phyloP scores from a whole-genome alignment of 2,797 vertebrate genomes.

The Carcharodon carcharias region DNA sequence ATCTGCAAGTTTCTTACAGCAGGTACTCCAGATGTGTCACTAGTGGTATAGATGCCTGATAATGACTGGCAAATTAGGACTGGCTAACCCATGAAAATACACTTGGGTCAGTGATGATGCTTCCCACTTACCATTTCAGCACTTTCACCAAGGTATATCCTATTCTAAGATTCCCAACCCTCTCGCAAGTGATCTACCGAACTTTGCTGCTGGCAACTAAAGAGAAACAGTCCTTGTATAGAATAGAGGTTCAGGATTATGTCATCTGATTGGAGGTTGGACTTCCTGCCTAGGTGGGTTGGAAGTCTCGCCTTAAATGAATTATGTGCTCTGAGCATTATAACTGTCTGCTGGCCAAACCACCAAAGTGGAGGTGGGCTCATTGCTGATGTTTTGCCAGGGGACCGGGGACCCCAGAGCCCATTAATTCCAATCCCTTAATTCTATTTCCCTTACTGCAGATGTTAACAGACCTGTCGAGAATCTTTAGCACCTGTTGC shows the following conservation, averaged over 20 bases:
- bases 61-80: background rate
- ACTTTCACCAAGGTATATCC: background rate
- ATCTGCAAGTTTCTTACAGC: background rate
- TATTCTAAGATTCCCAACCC: background rate
- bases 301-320: no score
- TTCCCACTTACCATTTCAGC: background rate
- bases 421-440: background rate
- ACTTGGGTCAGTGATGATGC: background rate
- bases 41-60: background rate
- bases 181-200: background rate
- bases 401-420: no score
- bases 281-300: no score
- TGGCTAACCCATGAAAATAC: background rate
- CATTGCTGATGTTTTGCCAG: no score
- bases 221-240: background rate
- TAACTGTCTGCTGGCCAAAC: no score
- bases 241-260: background rate
- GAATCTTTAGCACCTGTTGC: background rate
- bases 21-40: background rate
- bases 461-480: background rate
- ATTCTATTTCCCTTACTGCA: background rate
- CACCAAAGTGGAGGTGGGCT: no score
- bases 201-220: background rate
- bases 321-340: no score
- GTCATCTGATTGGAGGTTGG: background rate